Percentiles rank a stretch among this genome's conserved stretches.
Conservation (phyloP, 2,113 vertebrate species). For the Salvelinus sp. region DNA sequence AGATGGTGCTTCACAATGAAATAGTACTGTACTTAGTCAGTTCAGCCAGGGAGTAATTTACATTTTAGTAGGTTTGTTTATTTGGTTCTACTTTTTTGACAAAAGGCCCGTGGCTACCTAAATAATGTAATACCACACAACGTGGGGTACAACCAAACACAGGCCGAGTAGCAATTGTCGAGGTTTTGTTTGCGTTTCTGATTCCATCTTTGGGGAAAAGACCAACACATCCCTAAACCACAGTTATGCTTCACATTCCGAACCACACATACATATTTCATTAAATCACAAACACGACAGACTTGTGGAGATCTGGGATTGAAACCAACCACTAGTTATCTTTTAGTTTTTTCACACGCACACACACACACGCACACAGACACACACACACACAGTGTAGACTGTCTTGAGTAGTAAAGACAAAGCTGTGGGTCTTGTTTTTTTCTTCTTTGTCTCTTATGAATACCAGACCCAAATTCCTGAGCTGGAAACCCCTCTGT, state of each 20-base stretch:
- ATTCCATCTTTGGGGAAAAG: conserved; percentile 29
- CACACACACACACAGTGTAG: too few relatives aligned
- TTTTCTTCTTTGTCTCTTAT: too few relatives aligned
- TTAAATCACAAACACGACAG: neutral
- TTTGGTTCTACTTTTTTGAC: too few relatives aligned
- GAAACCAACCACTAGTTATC: neutral
- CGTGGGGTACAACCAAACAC: conserved; percentile 26
- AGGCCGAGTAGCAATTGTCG: conserved; percentile 28
- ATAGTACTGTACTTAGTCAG: too few relatives aligned
- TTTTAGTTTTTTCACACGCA: too few relatives aligned
- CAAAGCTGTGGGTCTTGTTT: too few relatives aligned
- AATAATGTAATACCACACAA: conserved; percentile 3
- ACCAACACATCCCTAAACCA: conserved; percentile 12
- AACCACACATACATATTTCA: conserved; percentile 29
- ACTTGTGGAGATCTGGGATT: neutral
- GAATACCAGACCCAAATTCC: conserved; percentile 83
- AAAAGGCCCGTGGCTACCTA: too few relatives aligned
- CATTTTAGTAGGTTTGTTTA: too few relatives aligned
- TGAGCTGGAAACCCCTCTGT: conserved; percentile 83
- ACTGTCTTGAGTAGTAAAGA: too few relatives aligned
- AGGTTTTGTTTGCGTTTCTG: conserved; percentile 32
- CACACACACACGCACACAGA: too few relatives aligned
- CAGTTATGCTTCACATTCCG: conserved; percentile 7
- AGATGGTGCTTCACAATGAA: too few relatives aligned
- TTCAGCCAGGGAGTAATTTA: too few relatives aligned